Percentiles rank a stretch among this genome's conserved stretches.
These are phyloP conservation scores for Sparidentex hasta DNA, from an alignment of 2,797 vertebrate genomes.

Conservation along the genomic window DNA sequence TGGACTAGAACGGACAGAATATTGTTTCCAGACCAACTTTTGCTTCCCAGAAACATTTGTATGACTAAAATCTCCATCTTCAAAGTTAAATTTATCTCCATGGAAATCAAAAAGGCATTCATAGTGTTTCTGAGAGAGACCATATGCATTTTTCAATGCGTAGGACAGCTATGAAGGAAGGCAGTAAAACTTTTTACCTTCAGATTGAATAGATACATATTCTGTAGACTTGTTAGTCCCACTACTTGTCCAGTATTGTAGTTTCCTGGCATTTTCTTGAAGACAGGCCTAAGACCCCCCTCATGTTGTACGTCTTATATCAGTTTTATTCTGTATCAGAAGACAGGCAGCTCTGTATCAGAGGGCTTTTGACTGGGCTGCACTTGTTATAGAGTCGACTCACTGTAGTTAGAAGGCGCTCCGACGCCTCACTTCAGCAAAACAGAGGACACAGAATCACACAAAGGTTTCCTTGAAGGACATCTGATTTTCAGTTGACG, in stretches of 20 bases:
- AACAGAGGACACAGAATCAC: background rate
- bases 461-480: background rate
- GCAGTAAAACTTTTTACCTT: background rate
- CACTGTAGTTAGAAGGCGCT: slow-evolving; percentile 20
- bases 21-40: slow-evolving; percentile 11
- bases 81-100: background rate
- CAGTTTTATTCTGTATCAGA: slow-evolving; percentile 65
- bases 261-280: slow-evolving; percentile 18
- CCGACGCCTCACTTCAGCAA: background rate
- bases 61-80: background rate
- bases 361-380: slow-evolving; percentile 50
- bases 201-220: slow-evolving; percentile 1
- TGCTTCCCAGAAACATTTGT: background rate
- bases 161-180: background rate
- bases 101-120: background rate
- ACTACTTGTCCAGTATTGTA: slow-evolving; percentile 23
- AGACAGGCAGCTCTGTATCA: slow-evolving; percentile 60
- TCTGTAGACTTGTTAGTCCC: slow-evolving; percentile 10
- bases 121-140: slow-evolving; percentile 12
- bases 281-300: no score
- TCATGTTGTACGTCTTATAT: slow-evolving; percentile 33
- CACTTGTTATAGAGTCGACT: slow-evolving; percentile 31
- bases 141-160: slow-evolving; percentile 12
- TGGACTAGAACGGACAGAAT: no score
- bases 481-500: background rate